A percentile compares a stretch with the other conserved stretches of the same genome.
These are phyloP conservation scores for Heloderma charlesbogerti DNA, from an alignment of 2,113 vertebrate species.

Conservation along the genomic window DNA sequence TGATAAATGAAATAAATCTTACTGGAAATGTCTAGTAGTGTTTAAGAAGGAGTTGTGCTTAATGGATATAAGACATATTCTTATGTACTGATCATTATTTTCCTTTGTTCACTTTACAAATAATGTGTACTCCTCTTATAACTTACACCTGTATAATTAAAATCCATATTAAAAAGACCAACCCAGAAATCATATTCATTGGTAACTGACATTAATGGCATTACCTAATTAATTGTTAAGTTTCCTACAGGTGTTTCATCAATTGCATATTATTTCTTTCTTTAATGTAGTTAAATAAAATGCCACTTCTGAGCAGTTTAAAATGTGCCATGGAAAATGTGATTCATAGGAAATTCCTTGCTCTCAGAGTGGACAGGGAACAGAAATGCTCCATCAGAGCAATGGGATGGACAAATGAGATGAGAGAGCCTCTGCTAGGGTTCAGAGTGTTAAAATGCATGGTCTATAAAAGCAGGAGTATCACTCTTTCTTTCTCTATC, in stretches of 20 bases:
- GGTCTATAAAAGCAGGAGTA: neutral
- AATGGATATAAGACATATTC: neutral
- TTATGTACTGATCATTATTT: neutral
- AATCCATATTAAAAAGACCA: neutral
- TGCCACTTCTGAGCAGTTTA: neutral
- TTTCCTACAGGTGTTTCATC: neutral
- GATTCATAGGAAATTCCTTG: neutral
- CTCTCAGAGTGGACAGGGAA: no score
- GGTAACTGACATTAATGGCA: neutral
- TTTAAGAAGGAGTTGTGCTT: neutral
- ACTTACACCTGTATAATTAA: neutral
- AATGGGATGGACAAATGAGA: neutral
- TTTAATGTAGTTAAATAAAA: neutral
- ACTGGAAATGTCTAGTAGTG: neutral
- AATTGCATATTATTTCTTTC: conserved; percentile 4
- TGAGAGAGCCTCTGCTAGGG: neutral
- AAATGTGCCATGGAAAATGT: neutral
- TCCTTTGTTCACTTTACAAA: neutral
- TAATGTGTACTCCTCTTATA: neutral
- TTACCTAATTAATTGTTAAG: neutral
- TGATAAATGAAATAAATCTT: neutral
- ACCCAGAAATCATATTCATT: neutral
- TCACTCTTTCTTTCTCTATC: neutral
- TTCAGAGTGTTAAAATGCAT: neutral
- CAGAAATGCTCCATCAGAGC: neutral